Evolutionary conservation across 2,888 invertebrate species (phyloP), one percentile per base, ranked within the genome.

Genomic region (Diadromus collaris): DNA sequence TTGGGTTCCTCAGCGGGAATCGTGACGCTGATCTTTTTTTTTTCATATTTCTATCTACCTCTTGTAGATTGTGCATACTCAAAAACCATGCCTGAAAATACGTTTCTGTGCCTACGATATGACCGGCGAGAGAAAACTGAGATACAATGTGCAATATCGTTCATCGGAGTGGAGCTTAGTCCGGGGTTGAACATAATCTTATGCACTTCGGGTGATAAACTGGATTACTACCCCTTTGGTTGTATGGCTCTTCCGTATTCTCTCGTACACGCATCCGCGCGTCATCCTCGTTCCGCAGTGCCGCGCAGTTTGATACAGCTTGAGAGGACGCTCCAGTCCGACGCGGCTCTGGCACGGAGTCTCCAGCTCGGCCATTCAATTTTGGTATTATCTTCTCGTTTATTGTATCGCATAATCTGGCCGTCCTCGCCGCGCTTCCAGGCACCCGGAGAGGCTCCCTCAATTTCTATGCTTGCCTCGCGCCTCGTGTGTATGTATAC

Each of bases 161-260:
- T 87, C 84, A 87, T 87, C 84, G 85, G 71, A 44, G 76, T 76
- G 76, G 78, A 85, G 86, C 84, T 88, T 85, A 84, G 81, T 78
- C 81, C 80, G 61, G 79, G 79, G 83, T 83, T 87, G 87, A 85
- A 83, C 83, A 84, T 87, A 86, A 89, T 89, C 88, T 86, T 86
- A 83, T 86, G 86, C 86, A 86, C 84, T 88, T 83, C 80, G 80
- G 76, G 73, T 83, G 87, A 88, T 87, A 87, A 89, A 88, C 87
- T 85, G 83, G 84, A 87, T 88, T 87, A 86, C 58, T n/a, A 21
- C 54, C 7, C 44, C 65, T 63, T 10, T 24, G 54, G 16, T 27
- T 24, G 29, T 6, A 41, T 46, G 27, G 9, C 32, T 73, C 29
- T 56, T 58, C 63, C 44, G 7, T 60, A 56, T 54, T 48, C 56